Base-by-base conservation (phyloP, 2,888 invertebrate species). In the Coelinius sp. region DNA sequence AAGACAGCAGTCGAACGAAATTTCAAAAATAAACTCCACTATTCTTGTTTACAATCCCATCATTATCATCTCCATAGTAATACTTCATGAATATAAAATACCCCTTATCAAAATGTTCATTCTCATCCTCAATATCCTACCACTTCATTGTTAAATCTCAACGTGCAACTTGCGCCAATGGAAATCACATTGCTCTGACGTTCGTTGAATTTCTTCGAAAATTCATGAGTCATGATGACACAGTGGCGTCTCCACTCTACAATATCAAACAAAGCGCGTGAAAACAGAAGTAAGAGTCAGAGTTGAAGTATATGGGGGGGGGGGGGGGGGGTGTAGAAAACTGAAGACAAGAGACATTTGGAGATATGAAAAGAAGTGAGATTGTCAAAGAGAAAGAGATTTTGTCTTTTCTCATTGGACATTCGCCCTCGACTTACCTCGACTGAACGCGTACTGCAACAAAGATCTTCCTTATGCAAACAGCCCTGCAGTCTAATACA, bases 381-480 rank as follows among this genome's bases (percentile, higher is more conserved):
- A 52, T 6, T 49, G 20, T 52, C 52, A 35, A 1, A 35, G 35
- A 35, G 35, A 35, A 10, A 35, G n/a, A 1, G 35, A n/a, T 41
- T n/a, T 12, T 41, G n/a, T 46, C 31, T 59, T 52, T 14, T 31
- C 49, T 24, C 35, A 56, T 44, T 62, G 67, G 56, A 38, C 41
- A n/a, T 70, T 68, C 27, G 53, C n/a, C 62, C 53, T 31, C 68
- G 38, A 72, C 76, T 75, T 75, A 80, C 76, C 71, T 31, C 62
- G 67, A 46, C 71, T n/a, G 69, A 76, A 77, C 69, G 68, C 52
- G 68, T 73, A 75, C 74, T 75, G 67, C 71, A 75, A 76, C 75
- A 76, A 77, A 78, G 77, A 73, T 74, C 66, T 76, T 68, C 49
- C 73, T 77, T 74, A 67, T 72, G 75, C 74, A 78, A 78, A 77